phyloP scores from a whole-genome alignment of 2,888 invertebrate genomes.

The Lasioglossum villosulum region DNA sequence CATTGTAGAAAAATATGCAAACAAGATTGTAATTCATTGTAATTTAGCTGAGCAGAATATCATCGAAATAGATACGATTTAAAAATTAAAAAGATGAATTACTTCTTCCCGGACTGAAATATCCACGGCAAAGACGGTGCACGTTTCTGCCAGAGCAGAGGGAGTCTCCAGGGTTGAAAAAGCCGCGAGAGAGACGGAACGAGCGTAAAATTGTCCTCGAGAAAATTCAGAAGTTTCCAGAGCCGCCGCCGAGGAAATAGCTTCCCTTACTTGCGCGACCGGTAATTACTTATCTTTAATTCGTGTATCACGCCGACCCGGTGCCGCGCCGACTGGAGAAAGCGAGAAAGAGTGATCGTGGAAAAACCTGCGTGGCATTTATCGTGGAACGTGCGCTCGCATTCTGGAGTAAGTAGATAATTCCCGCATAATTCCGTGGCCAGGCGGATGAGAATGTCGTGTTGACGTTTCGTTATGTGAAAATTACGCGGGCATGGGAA shows the following conservation, averaged over 20 bases:
- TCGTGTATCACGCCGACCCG: slow-evolving; percentile 28
- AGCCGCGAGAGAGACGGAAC: background rate
- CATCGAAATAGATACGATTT: background rate
- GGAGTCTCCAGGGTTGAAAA: background rate
- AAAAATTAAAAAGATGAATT: too few relatives aligned
- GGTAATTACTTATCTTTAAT: slow-evolving; percentile 54
- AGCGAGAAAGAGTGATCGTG: slow-evolving; percentile 53
- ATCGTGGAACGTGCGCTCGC: slow-evolving; percentile 66
- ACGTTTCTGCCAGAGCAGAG: background rate
- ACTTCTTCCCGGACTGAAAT: too few relatives aligned
- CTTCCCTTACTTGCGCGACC: slow-evolving; percentile 1
- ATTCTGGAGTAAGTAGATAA: slow-evolving; percentile 80
- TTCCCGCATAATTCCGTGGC: slow-evolving; percentile 68
- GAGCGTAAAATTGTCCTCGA: background rate
- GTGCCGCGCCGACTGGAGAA: slow-evolving; percentile 49
- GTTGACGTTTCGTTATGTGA: slow-evolving; percentile 68
- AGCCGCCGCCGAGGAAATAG: background rate
- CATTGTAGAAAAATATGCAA: too few relatives aligned
- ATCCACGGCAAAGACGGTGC: too few relatives aligned
- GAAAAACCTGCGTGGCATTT: slow-evolving; percentile 66
- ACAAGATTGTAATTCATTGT: background rate
- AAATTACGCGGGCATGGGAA: slow-evolving; percentile 68
- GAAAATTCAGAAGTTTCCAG: background rate
- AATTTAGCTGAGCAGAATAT: background rate
- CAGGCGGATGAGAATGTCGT: slow-evolving; percentile 65